phyloP scores from a whole-genome alignment of 2,888 invertebrate species.

The Xanthia togata region DNA sequence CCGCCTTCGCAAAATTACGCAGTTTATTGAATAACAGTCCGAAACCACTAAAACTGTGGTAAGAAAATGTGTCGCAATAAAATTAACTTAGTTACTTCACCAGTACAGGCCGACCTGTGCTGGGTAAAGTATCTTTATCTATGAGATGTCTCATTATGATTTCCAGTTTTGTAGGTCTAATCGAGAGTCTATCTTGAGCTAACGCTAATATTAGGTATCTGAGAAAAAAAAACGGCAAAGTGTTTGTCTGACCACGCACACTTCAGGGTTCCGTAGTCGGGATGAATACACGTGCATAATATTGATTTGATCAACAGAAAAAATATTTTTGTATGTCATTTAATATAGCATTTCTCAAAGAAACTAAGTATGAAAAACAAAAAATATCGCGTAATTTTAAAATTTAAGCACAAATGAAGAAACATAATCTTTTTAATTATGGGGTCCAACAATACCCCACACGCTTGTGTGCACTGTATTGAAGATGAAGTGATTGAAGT shows the following conservation, averaged over 20 bases:
- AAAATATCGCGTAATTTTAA: too few species aligned
- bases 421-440: neutral
- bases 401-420: too few species aligned
- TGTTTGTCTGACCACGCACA: too few species aligned
- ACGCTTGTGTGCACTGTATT: neutral
- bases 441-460: neutral
- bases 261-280: too few species aligned
- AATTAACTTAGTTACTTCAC: neutral
- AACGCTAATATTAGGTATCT: neutral
- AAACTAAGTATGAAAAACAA: too few species aligned
- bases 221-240: neutral
- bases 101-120: neutral
- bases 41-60: constrained; percentile 16
- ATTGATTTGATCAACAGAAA: too few species aligned
- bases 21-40: constrained; percentile 41
- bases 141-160: neutral
- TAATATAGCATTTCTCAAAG: too few species aligned
- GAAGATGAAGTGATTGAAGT: neutral
- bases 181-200: neutral
- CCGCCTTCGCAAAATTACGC: constrained; percentile 54
- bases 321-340: too few species aligned
- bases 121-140: neutral
- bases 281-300: too few species aligned
- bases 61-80: constrained; percentile 4
- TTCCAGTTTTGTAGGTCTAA: neutral